Evolutionary conservation across 2,888 invertebrate species (phyloP).

Genomic region (Hirtodrosophila trivittata): DNA sequence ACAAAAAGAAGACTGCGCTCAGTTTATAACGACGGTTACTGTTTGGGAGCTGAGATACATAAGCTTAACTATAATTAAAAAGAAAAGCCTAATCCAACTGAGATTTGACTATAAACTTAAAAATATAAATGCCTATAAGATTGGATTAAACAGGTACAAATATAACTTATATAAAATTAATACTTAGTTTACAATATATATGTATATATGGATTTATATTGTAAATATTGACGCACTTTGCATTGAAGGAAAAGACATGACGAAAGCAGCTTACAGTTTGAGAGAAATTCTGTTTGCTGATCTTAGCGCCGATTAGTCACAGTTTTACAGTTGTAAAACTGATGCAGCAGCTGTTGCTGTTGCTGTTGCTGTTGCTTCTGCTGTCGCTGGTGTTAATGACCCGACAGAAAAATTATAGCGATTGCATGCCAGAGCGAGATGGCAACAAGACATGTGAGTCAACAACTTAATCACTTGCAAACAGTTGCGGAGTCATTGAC

Average conservation of each 20-base stretch:
- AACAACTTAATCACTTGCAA: constrained; percentile 14
- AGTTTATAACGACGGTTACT: neutral
- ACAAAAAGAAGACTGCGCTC: neutral
- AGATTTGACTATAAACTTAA: no score
- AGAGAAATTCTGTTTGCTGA: neutral
- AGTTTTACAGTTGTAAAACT: constrained; percentile 28
- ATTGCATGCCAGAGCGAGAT: constrained; percentile 34
- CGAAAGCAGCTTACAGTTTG: neutral
- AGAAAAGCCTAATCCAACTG: no score
- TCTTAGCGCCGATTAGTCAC: constrained; percentile 32
- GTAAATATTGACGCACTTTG: no score
- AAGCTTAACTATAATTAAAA: no score
- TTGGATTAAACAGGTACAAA: no score
- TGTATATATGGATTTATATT: no score
- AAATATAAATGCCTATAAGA: no score
- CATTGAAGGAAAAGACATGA: no score
- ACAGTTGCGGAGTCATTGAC: constrained; percentile 55
- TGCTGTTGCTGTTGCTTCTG: constrained; percentile 3
- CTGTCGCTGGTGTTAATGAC: constrained; percentile 71
- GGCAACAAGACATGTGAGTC: constrained; percentile 31
- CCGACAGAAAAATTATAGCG: constrained; percentile 51
- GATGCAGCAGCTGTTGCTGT: constrained; percentile 21
- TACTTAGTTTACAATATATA: no score
- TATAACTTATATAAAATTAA: no score
- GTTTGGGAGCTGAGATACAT: neutral